Conservation (phyloP, 2,113 vertebrate species). For the Ginglymostoma cirratum region DNA sequence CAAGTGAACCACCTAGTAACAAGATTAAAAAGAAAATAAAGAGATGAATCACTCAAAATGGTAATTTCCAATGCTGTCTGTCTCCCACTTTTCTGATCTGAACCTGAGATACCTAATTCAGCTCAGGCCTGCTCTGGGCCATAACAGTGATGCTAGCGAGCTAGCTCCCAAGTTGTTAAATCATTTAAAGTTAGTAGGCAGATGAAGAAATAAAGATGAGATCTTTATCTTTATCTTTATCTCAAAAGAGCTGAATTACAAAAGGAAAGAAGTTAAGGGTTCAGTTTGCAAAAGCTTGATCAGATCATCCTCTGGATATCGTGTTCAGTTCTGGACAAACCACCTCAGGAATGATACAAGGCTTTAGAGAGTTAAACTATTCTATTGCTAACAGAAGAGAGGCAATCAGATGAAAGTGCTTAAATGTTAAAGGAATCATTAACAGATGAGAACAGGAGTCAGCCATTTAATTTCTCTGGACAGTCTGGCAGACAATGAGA, state of each 20-base stretch:
- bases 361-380: background rate
- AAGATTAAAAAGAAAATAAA: background rate
- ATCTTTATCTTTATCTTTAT: background rate
- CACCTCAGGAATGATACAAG: background rate
- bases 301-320: no score
- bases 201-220: background rate
- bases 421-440: background rate
- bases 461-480: no score
- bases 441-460: no score
- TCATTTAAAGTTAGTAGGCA: background rate
- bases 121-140: background rate
- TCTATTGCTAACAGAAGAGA: background rate
- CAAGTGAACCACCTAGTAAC: background rate
- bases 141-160: background rate
- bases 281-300: background rate
- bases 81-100: background rate
- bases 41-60: background rate
- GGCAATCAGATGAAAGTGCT: background rate
- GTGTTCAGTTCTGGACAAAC: background rate
- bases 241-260: background rate
- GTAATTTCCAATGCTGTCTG: background rate
- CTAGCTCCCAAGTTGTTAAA: background rate
- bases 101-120: background rate
- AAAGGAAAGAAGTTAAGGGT: background rate
- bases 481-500: no score